Evolutionary conservation across 2,113 vertebrate genomes (phyloP).

Genomic region (Camelus bactrianus): DNA sequence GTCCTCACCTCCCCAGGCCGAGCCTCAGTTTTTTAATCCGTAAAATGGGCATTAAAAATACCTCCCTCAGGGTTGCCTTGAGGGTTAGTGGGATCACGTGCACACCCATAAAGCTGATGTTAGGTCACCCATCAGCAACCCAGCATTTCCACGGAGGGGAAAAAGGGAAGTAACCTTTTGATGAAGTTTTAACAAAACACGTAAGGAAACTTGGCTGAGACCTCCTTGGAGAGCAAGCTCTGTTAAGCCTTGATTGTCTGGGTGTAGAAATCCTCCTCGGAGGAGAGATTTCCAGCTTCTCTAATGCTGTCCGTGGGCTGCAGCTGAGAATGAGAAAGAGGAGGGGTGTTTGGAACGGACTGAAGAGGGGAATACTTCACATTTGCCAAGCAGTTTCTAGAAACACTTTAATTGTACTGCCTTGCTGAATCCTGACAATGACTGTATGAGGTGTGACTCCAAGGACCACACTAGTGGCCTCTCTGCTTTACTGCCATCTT

Average conservation of each 20-base stretch:
- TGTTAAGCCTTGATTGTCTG: background rate
- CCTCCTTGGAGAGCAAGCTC: background rate
- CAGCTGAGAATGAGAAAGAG: background rate
- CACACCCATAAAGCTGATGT: too few relatives aligned
- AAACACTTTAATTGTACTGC: background rate
- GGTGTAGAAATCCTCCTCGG: fast-evolving
- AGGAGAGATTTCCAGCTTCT: background rate
- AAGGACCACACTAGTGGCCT: background rate
- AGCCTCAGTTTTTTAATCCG: background rate
- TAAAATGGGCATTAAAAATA: background rate
- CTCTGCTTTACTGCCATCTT: background rate
- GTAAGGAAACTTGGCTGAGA: background rate
- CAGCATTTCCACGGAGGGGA: background rate
- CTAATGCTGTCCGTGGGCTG: background rate
- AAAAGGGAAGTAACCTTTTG: background rate
- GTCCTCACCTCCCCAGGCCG: background rate
- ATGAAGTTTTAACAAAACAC: background rate
- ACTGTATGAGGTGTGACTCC: fast-evolving
- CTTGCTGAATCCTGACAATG: background rate
- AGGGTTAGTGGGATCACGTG: background rate
- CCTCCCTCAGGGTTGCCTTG: background rate
- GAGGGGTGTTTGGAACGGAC: background rate
- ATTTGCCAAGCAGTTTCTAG: background rate
- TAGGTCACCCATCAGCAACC: background rate
- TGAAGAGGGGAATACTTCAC: background rate